These are phyloP conservation scores for Molorchus minor DNA, from an alignment of 2,888 invertebrate genomes.

Conservation along the genomic window DNA sequence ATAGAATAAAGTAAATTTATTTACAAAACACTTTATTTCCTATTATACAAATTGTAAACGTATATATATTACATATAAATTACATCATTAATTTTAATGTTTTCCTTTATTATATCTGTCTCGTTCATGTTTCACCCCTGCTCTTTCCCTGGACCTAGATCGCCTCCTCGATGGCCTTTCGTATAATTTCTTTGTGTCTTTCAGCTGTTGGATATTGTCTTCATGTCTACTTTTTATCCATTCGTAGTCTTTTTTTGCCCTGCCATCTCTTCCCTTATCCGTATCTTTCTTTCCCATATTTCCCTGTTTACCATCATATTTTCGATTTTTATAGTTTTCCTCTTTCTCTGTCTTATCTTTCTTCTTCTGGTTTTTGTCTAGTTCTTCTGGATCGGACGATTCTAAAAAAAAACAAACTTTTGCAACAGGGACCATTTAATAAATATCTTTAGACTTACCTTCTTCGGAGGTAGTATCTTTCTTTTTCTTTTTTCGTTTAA, in stretches of 20 bases:
- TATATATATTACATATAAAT: background rate
- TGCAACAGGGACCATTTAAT: background rate
- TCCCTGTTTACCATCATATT: background rate
- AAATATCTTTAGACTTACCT: background rate
- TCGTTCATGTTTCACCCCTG: background rate
- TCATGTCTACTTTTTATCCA: conserved; percentile 44
- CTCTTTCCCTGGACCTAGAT: conserved; percentile 31
- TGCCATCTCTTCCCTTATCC: conserved; percentile 24
- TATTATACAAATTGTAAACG: background rate
- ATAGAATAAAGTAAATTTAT: conserved; percentile 15
- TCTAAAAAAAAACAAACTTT: background rate
- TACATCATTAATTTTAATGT: background rate
- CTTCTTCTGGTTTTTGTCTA: conserved; percentile 29
- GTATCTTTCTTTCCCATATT: conserved; percentile 9
- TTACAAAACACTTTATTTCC: conserved; percentile 2
- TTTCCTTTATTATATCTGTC: conserved; percentile 46
- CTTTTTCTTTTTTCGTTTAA: conserved; percentile 25
- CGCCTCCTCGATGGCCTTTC: conserved; percentile 30
- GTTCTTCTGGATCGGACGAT: conserved; percentile 1
- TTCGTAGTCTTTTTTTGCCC: conserved; percentile 39
- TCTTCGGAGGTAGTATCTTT: background rate
- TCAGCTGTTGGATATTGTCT: conserved; percentile 42
- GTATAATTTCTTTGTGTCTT: conserved; percentile 30
- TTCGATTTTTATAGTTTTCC: conserved; percentile 3
- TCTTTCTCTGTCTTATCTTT: conserved; percentile 17